These are phyloP conservation scores for Pycnomerus fuliginosus DNA, from an alignment of 2,888 invertebrate species.

Conservation along the genomic window DNA sequence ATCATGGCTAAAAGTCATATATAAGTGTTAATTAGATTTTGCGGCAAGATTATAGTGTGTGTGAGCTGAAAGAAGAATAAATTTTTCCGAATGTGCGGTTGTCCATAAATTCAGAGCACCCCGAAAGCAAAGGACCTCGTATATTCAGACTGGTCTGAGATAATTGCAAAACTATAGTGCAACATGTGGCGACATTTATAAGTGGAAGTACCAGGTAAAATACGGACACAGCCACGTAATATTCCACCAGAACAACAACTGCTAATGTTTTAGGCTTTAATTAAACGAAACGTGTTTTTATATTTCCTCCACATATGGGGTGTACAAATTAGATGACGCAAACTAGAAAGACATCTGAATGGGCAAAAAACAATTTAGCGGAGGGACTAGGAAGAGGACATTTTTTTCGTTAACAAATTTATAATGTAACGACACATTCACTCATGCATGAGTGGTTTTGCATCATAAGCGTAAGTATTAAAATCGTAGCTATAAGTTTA, in stretches of 20 bases:
- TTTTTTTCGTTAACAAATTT: not conserved
- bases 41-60: no score
- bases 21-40: not conserved
- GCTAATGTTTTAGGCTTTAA: slow-evolving; percentile 48
- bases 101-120: slow-evolving; percentile 10
- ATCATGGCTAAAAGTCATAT: not conserved
- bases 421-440: not conserved
- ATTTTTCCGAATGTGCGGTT: slow-evolving; percentile 5
- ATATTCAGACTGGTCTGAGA: slow-evolving; percentile 42
- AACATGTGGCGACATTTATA: slow-evolving; percentile 52
- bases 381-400: not conserved
- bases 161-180: slow-evolving; percentile 55
- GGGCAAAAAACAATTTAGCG: slow-evolving; percentile 6
- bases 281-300: slow-evolving; percentile 48
- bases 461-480: not conserved
- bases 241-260: slow-evolving; percentile 39
- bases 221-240: slow-evolving; percentile 38
- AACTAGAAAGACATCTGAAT: slow-evolving; percentile 5
- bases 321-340: slow-evolving; percentile 18
- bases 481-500: slow-evolving; percentile 1
- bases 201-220: slow-evolving; percentile 46
- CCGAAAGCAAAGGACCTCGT: slow-evolving; percentile 32
- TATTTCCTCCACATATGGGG: slow-evolving; percentile 38
- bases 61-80: not conserved
- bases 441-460: not conserved